These are phyloP conservation scores for Trachymyrmex cornetzi DNA, from an alignment of 1,140 invertebrate species.

Conservation along the genomic window DNA sequence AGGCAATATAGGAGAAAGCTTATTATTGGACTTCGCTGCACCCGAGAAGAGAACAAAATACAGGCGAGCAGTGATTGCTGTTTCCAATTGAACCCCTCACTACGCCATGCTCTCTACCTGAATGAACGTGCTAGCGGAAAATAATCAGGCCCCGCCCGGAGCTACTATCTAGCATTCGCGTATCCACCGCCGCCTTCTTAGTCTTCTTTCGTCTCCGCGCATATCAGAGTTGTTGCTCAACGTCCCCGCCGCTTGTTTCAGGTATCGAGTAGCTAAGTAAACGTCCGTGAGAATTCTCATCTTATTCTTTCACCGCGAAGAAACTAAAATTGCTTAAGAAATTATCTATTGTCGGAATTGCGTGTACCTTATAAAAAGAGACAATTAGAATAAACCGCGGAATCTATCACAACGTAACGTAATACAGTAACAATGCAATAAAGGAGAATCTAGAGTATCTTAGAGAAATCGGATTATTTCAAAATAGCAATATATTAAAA, in stretches of 20 bases:
- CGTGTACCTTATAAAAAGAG: background rate
- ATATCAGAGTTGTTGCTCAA: slow-evolving; percentile 58
- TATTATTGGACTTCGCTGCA: slow-evolving; percentile 87
- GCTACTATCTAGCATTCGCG: slow-evolving; percentile 83
- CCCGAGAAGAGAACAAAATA: slow-evolving; percentile 86
- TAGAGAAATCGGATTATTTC: background rate
- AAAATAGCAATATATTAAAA: background rate
- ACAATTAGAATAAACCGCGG: background rate
- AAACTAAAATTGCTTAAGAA: slow-evolving; percentile 6
- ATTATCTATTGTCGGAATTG: background rate
- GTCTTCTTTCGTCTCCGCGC: slow-evolving; percentile 68
- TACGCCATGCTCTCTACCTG: slow-evolving; percentile 84
- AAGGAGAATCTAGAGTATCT: background rate
- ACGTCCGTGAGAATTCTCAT: slow-evolving; percentile 24
- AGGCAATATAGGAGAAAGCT: slow-evolving; percentile 87
- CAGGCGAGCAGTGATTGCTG: slow-evolving; percentile 87
- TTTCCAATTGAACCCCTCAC: slow-evolving; percentile 86
- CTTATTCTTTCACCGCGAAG: background rate
- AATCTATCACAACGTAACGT: background rate
- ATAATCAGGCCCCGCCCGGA: slow-evolving; percentile 86
- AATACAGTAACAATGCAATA: background rate
- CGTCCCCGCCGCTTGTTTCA: slow-evolving; percentile 61
- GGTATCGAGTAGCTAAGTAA: slow-evolving; percentile 40
- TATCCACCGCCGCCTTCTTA: slow-evolving; percentile 69
- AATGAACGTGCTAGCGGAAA: slow-evolving; percentile 87